Conservation (phyloP, 2,797 vertebrate genomes). For the Pyrocephalus nanus region DNA sequence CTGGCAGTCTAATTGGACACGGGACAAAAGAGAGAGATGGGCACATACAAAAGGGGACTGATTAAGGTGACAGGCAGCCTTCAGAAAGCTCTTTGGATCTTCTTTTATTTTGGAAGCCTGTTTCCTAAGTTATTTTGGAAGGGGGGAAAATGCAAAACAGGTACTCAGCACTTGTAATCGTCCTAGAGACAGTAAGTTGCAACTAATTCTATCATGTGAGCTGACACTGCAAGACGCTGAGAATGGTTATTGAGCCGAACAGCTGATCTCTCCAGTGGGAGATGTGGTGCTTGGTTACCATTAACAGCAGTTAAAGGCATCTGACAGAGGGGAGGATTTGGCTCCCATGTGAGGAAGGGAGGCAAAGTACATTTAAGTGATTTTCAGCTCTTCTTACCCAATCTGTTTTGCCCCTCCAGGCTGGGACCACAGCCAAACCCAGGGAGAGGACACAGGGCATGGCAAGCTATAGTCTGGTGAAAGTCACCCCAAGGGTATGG, state of each 20-base stretch:
- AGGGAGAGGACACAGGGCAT: accelerated
- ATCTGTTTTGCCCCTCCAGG: background rate
- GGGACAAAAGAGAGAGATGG: background rate
- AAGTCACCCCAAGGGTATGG: accelerated
- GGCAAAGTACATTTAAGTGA: background rate
- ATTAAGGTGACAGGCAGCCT: background rate
- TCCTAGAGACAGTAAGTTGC: background rate
- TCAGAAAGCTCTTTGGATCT: background rate
- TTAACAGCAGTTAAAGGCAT: background rate
- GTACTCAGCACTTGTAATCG: background rate
- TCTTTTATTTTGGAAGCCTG: background rate
- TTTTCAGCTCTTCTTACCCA: background rate
- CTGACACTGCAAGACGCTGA: background rate
- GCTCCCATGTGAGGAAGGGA: background rate
- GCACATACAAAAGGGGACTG: background rate
- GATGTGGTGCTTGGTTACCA: background rate
- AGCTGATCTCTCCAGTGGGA: background rate
- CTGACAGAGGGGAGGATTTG: background rate
- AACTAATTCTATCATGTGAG: background rate
- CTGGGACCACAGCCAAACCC: background rate
- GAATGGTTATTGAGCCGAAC: background rate
- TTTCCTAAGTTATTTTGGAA: background rate
- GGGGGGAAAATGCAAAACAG: background rate
- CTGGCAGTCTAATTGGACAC: background rate
- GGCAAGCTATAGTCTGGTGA: background rate